Evolutionary conservation across 2,888 invertebrate genomes (phyloP).

Genomic region (Ophion slaviceki): DNA sequence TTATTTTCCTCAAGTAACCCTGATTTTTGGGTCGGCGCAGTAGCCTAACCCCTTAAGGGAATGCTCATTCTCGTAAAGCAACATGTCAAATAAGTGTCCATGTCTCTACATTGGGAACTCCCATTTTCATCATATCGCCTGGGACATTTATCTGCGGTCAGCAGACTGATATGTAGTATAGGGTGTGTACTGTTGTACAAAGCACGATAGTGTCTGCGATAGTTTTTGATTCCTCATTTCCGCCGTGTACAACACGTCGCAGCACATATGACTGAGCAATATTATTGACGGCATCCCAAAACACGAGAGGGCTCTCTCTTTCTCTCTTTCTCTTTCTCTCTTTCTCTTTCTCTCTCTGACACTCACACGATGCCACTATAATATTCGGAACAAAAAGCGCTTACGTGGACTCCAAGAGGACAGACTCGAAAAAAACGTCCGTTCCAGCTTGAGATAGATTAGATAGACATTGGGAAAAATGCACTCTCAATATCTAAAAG

Average conservation of each 20-base stretch:
- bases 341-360: no score
- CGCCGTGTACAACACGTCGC: constrained; percentile 14
- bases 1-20: no score
- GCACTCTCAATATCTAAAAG: no score
- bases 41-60: no score
- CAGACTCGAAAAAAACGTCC: no score
- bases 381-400: no score
- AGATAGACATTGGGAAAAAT: no score
- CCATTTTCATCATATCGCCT: background rate
- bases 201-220: constrained; percentile 26
- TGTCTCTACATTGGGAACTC: background rate
- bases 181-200: background rate
- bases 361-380: no score
- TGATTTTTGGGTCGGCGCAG: no score
- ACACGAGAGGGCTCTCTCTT: background rate
- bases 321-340: no score
- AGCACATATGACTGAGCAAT: constrained; percentile 15
- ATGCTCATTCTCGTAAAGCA: background rate
- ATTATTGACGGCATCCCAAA: constrained; percentile 10
- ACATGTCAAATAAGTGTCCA: background rate
- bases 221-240: constrained; percentile 58
- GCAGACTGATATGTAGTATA: background rate
- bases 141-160: background rate
- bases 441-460: no score
- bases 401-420: no score